Evolutionary conservation across 2,797 vertebrate genomes (phyloP).

Genomic region (Hyperoplus immaculatus): DNA sequence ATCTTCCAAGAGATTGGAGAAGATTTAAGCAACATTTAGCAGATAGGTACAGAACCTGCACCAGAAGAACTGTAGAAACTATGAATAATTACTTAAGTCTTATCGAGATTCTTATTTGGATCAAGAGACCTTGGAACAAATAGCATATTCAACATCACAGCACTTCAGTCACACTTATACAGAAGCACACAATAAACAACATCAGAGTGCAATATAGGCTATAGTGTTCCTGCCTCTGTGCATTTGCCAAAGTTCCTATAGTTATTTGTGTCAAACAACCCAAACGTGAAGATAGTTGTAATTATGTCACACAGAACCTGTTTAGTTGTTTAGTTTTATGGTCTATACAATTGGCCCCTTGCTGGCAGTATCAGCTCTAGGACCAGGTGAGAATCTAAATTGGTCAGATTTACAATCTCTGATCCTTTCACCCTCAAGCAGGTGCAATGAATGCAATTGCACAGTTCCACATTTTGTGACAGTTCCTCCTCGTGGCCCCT

Average conservation of each 20-base stretch:
- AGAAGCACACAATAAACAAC: neutral
- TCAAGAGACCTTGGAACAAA: neutral
- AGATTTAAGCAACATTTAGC: conserved; percentile 1
- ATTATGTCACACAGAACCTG: neutral
- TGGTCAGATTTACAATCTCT: neutral
- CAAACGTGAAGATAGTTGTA: neutral
- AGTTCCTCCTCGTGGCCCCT: conserved; percentile 42
- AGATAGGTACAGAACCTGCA: neutral
- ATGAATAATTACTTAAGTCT: neutral
- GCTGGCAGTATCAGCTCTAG: neutral
- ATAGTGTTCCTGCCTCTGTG: neutral
- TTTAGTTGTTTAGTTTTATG: neutral
- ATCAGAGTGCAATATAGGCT: neutral
- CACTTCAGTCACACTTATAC: neutral
- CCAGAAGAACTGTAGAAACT: no score
- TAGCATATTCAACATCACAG: neutral
- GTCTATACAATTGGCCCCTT: neutral
- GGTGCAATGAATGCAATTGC: neutral
- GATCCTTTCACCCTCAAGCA: neutral
- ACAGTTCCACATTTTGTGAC: conserved; percentile 1
- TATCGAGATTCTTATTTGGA: neutral
- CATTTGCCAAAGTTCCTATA: neutral
- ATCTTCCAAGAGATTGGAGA: neutral
- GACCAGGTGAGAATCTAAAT: neutral
- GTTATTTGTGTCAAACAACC: neutral